phyloP scores from a whole-genome alignment of 2,797 vertebrate genomes.

The Fundulus diaphanus region DNA sequence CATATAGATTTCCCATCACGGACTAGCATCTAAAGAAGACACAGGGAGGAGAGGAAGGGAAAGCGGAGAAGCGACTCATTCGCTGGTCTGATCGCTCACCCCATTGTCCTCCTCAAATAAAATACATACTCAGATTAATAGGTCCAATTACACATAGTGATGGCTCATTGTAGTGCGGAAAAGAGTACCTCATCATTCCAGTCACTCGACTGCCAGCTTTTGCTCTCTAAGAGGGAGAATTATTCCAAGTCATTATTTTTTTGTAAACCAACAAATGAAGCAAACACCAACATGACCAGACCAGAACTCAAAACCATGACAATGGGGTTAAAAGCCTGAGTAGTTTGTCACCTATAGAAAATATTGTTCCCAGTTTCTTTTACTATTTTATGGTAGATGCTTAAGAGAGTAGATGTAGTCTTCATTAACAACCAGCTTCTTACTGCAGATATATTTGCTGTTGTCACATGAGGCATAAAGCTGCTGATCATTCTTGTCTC shows the following conservation, averaged over 20 bases:
- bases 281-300: constrained; percentile 12
- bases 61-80: constrained; percentile 45
- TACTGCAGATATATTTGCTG: not conserved
- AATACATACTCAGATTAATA: constrained; percentile 81
- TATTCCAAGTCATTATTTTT: constrained; percentile 39
- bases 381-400: not conserved
- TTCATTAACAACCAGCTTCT: not conserved
- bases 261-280: constrained; percentile 45
- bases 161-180: constrained; percentile 46
- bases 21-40: constrained; percentile 78
- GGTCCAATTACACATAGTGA: constrained; percentile 61
- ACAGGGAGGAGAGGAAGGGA: constrained; percentile 53
- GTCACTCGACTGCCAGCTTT: constrained; percentile 54
- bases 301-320: constrained; percentile 30
- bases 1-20: constrained; percentile 83
- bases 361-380: not conserved
- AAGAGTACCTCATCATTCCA: constrained; percentile 51
- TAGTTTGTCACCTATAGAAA: not conserved
- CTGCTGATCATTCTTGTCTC: not conserved
- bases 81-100: constrained; percentile 63
- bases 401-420: not conserved
- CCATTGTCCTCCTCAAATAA: constrained; percentile 76
- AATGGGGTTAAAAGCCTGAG: constrained; percentile 28
- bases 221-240: constrained; percentile 55
- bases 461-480: not conserved